Percentiles rank a stretch among this genome's conserved stretches.
Evolutionary conservation across 2,797 vertebrate genomes (phyloP).

Genomic region (Gastrophryne carolinensis): DNA sequence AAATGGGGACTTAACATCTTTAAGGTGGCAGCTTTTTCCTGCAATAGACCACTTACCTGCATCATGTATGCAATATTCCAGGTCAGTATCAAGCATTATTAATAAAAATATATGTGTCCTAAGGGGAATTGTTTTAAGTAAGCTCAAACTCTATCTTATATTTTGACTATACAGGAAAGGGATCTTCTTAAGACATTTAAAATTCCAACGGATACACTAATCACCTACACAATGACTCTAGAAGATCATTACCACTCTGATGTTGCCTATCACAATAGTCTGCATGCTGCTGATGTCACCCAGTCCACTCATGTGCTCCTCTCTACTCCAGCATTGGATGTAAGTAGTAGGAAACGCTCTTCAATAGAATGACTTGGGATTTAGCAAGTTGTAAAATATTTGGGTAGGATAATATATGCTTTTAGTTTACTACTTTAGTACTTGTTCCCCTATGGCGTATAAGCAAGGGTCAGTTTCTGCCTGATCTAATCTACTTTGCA

Average conservation of each 20-base stretch:
- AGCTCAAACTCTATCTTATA: not conserved
- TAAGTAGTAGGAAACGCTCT: slow-evolving; percentile 69
- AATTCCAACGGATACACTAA: slow-evolving; percentile 91
- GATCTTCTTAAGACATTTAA: slow-evolving; percentile 95
- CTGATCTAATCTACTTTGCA: too few species aligned
- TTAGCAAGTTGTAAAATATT: too few species aligned
- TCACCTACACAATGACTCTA: slow-evolving; percentile 96
- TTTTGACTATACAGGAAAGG: slow-evolving; percentile 76
- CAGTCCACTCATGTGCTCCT: slow-evolving; percentile 96
- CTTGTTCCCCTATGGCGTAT: too few species aligned
- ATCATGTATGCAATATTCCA: slow-evolving; percentile 97
- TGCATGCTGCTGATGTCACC: slow-evolving; percentile 93
- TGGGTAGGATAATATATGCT: too few species aligned
- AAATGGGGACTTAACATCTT: slow-evolving; percentile 98
- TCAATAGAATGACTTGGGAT: too few species aligned
- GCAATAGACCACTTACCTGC: slow-evolving; percentile 90
- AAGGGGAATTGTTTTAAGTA: not conserved
- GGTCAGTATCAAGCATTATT: slow-evolving; percentile 68
- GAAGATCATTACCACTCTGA: slow-evolving; percentile 95
- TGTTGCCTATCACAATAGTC: slow-evolving; percentile 95
- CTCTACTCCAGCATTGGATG: slow-evolving; percentile 91
- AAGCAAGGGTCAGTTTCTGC: too few species aligned
- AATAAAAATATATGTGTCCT: not conserved
- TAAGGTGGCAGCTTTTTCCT: slow-evolving; percentile 88
- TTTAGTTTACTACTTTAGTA: too few species aligned